Evolutionary conservation across 2,113 vertebrate species (phyloP).

Genomic region (Numenius arquata): DNA sequence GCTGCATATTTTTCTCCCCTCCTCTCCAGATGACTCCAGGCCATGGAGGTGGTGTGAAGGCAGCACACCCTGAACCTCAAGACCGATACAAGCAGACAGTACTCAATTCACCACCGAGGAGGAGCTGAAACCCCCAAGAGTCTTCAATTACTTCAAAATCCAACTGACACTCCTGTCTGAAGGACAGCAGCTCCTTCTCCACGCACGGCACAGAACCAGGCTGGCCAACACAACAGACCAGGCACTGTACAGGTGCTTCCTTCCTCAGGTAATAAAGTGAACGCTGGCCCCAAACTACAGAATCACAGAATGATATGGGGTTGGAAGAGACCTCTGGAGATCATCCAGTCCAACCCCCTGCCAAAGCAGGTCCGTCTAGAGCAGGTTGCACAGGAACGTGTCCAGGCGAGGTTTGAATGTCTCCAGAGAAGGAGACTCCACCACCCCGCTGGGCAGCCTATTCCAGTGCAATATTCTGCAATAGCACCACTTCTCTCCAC

Average conservation of each 20-base stretch:
- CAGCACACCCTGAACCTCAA: neutral
- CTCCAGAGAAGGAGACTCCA: too few relatives aligned
- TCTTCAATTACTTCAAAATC: neutral
- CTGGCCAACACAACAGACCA: neutral
- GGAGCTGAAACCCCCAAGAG: neutral
- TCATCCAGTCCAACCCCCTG: too few relatives aligned
- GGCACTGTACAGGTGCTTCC: neutral
- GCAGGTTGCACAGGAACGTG: too few relatives aligned
- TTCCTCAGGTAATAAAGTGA: neutral
- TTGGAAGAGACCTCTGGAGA: too few relatives aligned
- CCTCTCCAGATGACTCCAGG: neutral
- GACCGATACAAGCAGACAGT: neutral
- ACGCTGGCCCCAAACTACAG: neutral
- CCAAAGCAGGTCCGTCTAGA: too few relatives aligned
- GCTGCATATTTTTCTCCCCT: neutral
- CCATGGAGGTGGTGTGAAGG: neutral
- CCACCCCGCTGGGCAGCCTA: too few relatives aligned
- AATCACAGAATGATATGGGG: too few relatives aligned
- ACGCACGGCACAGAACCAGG: neutral
- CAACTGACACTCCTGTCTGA: neutral
- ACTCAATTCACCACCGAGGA: neutral
- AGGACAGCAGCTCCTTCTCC: neutral
- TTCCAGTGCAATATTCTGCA: neutral
- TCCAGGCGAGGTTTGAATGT: too few relatives aligned
- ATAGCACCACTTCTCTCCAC: neutral